Conservation (phyloP, 2,888 invertebrate species). For the Acrocera orbiculus region DNA sequence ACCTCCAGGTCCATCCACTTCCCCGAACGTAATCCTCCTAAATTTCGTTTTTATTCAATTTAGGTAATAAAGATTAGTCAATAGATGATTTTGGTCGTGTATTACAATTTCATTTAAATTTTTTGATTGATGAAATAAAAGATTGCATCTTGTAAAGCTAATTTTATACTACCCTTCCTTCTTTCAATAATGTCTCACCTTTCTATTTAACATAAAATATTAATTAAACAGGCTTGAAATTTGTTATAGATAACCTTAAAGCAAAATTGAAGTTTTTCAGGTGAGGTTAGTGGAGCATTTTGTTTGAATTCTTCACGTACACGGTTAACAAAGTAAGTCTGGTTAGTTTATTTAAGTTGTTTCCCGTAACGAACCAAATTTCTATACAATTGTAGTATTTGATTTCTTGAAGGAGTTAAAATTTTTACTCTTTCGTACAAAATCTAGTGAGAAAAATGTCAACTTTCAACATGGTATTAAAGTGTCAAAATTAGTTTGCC, state of each 20-base stretch:
- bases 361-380: slow-evolving; percentile 57
- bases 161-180: slow-evolving; percentile 39
- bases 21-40: slow-evolving; percentile 75
- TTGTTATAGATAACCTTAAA: slow-evolving; percentile 40
- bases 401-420: slow-evolving; percentile 22
- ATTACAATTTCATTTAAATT: no score
- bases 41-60: slow-evolving; percentile 58
- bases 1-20: slow-evolving; percentile 88
- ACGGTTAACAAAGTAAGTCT: slow-evolving; percentile 50
- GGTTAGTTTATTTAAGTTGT: slow-evolving; percentile 58
- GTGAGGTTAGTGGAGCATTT: slow-evolving; percentile 39
- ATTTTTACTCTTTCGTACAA: no score
- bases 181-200: slow-evolving; percentile 43
- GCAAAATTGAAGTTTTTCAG: slow-evolving; percentile 38
- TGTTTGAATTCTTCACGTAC: slow-evolving; percentile 53
- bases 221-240: no score
- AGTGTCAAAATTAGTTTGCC: no score
- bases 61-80: slow-evolving; percentile 60
- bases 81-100: not conserved
- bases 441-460: no score
- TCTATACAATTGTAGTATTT: slow-evolving; percentile 61
- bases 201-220: slow-evolving; percentile 40
- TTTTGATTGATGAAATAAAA: no score
- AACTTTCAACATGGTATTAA: no score
- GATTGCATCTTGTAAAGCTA: no score